phyloP scores from a whole-genome alignment of 2,113 vertebrate species.

The Calyptommatus sinebrachiatus region DNA sequence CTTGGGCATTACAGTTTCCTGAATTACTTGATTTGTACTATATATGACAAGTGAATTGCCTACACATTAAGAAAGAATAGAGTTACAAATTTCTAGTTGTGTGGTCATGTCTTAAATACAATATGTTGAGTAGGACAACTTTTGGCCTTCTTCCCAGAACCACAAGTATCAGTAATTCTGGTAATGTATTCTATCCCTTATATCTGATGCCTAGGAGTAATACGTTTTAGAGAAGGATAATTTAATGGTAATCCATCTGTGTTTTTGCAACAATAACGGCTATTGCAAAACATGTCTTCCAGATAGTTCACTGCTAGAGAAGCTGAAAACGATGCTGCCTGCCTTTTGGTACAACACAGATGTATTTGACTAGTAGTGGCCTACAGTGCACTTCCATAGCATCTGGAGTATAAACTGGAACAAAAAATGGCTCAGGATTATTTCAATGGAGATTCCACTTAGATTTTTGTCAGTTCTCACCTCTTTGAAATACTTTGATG shows the following conservation, averaged over 20 bases:
- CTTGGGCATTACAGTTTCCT: not conserved
- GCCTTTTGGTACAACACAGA: not conserved
- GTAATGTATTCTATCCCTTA: not conserved
- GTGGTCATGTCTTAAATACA: not conserved
- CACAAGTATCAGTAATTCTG: not conserved
- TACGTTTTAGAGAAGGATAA: not conserved
- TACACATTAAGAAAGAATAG: not conserved
- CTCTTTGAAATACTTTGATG: too few relatives aligned
- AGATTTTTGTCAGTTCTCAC: too few relatives aligned
- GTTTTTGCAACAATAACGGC: not conserved
- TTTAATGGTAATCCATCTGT: not conserved
- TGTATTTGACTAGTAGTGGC: not conserved
- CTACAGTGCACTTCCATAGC: not conserved
- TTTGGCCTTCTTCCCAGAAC: not conserved
- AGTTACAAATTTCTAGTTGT: not conserved
- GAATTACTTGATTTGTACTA: not conserved
- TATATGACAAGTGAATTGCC: not conserved
- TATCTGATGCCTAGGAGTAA: not conserved
- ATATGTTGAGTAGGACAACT: not conserved
- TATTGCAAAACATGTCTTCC: not conserved
- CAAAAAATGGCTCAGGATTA: too few relatives aligned
- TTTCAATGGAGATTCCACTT: too few relatives aligned
- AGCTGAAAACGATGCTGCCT: not conserved
- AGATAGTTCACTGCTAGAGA: not conserved
- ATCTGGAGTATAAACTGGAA: too few relatives aligned